Evolutionary conservation across 2,113 vertebrate genomes (phyloP).

Genomic region (Oostethus manadensis): DNA sequence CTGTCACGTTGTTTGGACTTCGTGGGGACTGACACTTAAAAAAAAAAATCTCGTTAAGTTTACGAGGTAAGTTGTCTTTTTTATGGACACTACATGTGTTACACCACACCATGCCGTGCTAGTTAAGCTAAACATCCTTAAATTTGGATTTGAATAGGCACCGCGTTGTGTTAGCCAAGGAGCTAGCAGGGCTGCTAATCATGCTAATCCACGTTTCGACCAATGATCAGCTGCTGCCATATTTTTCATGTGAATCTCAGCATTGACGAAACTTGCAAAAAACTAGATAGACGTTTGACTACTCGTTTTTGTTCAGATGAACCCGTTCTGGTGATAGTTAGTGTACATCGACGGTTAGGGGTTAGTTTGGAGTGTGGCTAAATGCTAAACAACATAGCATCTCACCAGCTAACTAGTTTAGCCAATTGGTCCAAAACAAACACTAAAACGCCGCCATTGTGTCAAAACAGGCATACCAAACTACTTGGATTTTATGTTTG

Average conservation of each 20-base stretch:
- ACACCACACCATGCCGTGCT: neutral
- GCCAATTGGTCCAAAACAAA: too few relatives aligned
- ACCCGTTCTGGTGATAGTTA: too few relatives aligned
- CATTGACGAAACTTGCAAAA: neutral
- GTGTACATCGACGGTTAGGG: too few relatives aligned
- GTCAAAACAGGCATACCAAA: too few relatives aligned
- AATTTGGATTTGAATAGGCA: too few relatives aligned
- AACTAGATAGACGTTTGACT: too few relatives aligned
- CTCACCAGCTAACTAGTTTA: too few relatives aligned
- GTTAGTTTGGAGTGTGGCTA: too few relatives aligned
- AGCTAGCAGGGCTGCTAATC: conserved; percentile 9
- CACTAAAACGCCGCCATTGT: too few relatives aligned
- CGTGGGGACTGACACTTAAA: conserved; percentile 19
- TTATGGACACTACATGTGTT: neutral
- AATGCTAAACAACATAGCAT: too few relatives aligned
- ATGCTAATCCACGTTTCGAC: conserved; percentile 22
- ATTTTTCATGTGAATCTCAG: neutral
- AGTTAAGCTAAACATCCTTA: neutral
- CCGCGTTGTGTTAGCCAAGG: conserved; percentile 5
- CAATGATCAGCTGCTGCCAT: neutral
- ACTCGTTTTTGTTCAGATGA: too few relatives aligned
- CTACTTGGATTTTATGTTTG: too few relatives aligned
- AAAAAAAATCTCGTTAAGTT: neutral
- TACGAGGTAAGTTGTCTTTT: conserved; percentile 37
- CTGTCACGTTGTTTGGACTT: conserved; percentile 39